phyloP scores from a whole-genome alignment of 2,797 vertebrate genomes.

The Hapalemur alaotrensis region DNA sequence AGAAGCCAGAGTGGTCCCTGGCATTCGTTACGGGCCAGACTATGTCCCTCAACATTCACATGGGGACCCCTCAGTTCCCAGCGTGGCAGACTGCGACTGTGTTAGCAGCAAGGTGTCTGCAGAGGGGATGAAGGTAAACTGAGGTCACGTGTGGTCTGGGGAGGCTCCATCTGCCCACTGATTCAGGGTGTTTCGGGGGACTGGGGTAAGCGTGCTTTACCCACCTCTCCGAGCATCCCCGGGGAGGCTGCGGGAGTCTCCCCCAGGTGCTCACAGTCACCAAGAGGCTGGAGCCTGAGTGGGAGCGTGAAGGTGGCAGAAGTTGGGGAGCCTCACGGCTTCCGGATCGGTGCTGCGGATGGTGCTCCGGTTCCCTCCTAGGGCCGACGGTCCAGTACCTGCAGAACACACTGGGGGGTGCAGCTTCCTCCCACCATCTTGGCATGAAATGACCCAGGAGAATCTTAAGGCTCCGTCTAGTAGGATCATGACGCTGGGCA shows the following conservation, averaged over 20 bases:
- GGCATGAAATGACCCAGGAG: neutral
- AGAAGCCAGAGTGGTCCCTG: neutral
- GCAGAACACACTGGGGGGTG: neutral
- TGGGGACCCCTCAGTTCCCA: too few relatives aligned
- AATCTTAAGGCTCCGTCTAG: neutral
- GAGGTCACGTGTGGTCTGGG: neutral
- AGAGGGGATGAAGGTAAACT: neutral
- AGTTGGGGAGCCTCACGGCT: neutral
- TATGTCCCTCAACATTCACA: neutral
- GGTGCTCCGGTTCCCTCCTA: neutral
- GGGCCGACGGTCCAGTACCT: accelerated
- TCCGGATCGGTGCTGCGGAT: neutral
- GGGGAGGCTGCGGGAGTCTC: neutral
- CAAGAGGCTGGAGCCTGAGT: neutral
- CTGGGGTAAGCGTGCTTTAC: conserved; percentile 35
- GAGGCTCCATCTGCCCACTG: conserved; percentile 39
- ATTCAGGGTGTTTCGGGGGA: conserved; percentile 4
- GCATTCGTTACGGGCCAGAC: neutral
- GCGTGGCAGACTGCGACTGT: too few relatives aligned
- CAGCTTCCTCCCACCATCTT: neutral
- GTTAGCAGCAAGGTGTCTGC: neutral
- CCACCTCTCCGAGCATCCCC: neutral
- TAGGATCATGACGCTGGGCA: neutral
- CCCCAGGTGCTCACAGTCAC: conserved; percentile 22
- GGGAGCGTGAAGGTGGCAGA: neutral